These are phyloP conservation scores for Australoheros facetus DNA, from an alignment of 2,797 vertebrate genomes.

Conservation along the genomic window DNA sequence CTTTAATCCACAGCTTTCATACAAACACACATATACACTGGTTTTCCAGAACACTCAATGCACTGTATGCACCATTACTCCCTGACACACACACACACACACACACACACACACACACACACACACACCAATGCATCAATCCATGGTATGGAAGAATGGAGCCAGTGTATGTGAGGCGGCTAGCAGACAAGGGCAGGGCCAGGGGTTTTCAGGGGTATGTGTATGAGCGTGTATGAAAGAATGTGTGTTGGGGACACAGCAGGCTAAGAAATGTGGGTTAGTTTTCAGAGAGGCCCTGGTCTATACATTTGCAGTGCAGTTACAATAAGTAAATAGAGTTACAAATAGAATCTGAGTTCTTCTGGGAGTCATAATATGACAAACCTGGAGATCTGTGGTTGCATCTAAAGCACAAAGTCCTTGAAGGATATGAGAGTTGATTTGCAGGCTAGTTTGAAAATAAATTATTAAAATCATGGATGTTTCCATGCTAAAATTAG, in stretches of 20 bases:
- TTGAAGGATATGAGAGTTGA: slow-evolving; percentile 49
- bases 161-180: slow-evolving; percentile 72
- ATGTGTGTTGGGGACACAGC: slow-evolving; percentile 47
- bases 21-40: slow-evolving; percentile 23
- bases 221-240: slow-evolving; percentile 40
- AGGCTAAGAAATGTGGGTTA: slow-evolving; percentile 68
- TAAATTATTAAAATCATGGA: slow-evolving; percentile 71
- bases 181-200: slow-evolving; percentile 71
- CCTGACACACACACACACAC: slow-evolving; percentile 47
- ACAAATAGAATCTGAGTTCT: slow-evolving; percentile 79
- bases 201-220: slow-evolving; percentile 65
- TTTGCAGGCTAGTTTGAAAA: slow-evolving; percentile 59
- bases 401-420: slow-evolving; percentile 46
- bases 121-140: slow-evolving; percentile 47
- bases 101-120: background rate
- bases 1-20: slow-evolving; percentile 39
- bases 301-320: slow-evolving; percentile 76
- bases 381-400: slow-evolving; percentile 64
- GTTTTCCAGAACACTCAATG: slow-evolving; percentile 32
- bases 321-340: slow-evolving; percentile 78
- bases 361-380: slow-evolving; percentile 71
- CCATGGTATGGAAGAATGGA: slow-evolving; percentile 76
- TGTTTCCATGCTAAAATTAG: slow-evolving; percentile 70
- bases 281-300: slow-evolving; percentile 70
- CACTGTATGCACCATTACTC: slow-evolving; percentile 42